Evolutionary conservation across 1,140 invertebrate genomes (phyloP).

Genomic region (Drosophila lini): DNA sequence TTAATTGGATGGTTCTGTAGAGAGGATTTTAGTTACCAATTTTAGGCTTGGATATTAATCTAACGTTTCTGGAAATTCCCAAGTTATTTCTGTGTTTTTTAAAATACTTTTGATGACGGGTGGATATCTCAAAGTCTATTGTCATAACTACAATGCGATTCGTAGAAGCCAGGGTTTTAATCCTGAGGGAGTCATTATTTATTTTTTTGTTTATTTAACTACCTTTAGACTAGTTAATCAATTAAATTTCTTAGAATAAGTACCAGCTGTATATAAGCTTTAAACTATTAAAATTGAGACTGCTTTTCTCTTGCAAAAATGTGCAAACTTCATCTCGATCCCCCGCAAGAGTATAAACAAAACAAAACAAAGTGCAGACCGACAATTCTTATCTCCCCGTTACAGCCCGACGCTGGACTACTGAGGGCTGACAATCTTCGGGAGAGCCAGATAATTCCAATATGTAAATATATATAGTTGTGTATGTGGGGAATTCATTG

Average conservation of each 20-base stretch:
- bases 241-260: background rate
- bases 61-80: background rate
- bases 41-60: background rate
- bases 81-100: too few relatives aligned
- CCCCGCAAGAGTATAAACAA: constrained; percentile 12
- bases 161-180: background rate
- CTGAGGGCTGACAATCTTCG: constrained; percentile 24
- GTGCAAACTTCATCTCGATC: constrained; percentile 5
- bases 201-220: background rate
- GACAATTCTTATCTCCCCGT: constrained; percentile 60
- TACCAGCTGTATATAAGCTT: background rate
- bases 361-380: constrained; percentile 56
- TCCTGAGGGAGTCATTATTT: too few relatives aligned
- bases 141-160: background rate
- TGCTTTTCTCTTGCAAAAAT: constrained; percentile 1
- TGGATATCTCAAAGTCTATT: background rate
- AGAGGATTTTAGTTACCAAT: background rate
- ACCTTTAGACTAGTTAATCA: background rate
- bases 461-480: background rate
- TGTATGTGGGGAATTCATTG: background rate
- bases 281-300: background rate
- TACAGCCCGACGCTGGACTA: constrained; percentile 16
- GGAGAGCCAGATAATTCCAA: constrained; percentile 12
- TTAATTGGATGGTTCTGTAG: background rate
- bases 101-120: background rate